Conservation (phyloP, 2,888 invertebrate genomes). For the Malacosoma neustria region DNA sequence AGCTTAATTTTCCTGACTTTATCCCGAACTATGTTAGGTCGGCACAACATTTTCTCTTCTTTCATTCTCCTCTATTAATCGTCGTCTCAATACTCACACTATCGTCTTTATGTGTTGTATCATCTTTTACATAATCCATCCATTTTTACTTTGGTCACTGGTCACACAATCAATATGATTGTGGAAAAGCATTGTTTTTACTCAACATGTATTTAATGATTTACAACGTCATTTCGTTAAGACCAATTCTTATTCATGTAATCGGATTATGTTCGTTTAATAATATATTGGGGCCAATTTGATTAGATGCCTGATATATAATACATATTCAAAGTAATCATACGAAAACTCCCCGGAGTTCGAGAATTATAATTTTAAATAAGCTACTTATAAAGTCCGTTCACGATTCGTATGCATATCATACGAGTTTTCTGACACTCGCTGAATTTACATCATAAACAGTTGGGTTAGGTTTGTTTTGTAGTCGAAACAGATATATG, state of each 20-base stretch:
- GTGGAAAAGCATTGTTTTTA: too few species aligned
- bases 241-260: background rate
- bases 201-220: too few species aligned
- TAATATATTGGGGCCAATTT: constrained; percentile 3
- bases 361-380: constrained; percentile 52
- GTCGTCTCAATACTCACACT: too few species aligned
- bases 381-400: constrained; percentile 35
- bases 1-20: too few species aligned
- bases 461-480: background rate
- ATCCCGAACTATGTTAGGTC: too few species aligned
- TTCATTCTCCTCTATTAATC: too few species aligned
- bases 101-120: too few species aligned
- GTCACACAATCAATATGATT: too few species aligned
- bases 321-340: background rate
- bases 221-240: too few species aligned
- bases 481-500: background rate
- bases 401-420: constrained; percentile 34
- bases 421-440: constrained; percentile 32
- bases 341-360: background rate
- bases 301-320: constrained; percentile 6
- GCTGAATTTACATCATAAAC: constrained; percentile 16
- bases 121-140: too few species aligned
- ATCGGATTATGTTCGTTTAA: background rate
- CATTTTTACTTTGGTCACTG: too few species aligned
- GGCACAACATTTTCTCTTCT: too few species aligned